Base-by-base conservation (phyloP, 1,140 invertebrate genomes). In the Halesus radiatus region DNA sequence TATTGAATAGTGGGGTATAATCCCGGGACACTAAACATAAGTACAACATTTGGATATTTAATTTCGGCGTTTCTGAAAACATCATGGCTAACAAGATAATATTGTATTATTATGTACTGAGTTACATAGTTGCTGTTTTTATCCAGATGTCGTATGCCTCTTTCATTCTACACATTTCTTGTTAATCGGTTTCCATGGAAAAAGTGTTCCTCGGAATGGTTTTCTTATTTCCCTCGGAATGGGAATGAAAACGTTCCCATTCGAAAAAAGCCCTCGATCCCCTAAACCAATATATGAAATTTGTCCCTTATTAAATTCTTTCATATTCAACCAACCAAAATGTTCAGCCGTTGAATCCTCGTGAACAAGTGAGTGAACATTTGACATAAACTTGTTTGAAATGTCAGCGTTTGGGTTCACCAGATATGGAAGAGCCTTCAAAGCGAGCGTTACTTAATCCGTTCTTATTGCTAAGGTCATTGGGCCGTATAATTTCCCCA, bases 361-460 rank as follows among this genome's bases (percentile, higher is more conserved):
- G 75, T 78, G 75, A 78, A 72, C 80, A 73, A 77, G 75, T 54
- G 81, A 80, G 70, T 64, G 73, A 80, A 75, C 79, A 80, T 78
- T 83, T 78, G 79, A 80, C 79, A 78, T 80, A 75, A 81, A 80
- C 70, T 80, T 74, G 79, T 82, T 82, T 78, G 79, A 83, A 83
- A 83, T 83, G 81, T 83, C 81, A 83, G 76, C 82, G 58, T 83
- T 83, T 66, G 72, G 82, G 82, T 83, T 83, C 79, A 81, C 53
- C 82, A 80, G 79, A 80, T 80, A 64, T 74, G 74, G 53, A 15
- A 32, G 68, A 54, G 53, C 79, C 76, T 76, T 83, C 82, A 83
- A 83, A 83, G 79, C 76, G 74, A 80, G 72, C 81, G 76, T 56
- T 73, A 83, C 82, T 80, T 83, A 81, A 83, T 83, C 82, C 79